phyloP scores from a whole-genome alignment of 2,113 vertebrate genomes.

The Rhinolophus sinicus region DNA sequence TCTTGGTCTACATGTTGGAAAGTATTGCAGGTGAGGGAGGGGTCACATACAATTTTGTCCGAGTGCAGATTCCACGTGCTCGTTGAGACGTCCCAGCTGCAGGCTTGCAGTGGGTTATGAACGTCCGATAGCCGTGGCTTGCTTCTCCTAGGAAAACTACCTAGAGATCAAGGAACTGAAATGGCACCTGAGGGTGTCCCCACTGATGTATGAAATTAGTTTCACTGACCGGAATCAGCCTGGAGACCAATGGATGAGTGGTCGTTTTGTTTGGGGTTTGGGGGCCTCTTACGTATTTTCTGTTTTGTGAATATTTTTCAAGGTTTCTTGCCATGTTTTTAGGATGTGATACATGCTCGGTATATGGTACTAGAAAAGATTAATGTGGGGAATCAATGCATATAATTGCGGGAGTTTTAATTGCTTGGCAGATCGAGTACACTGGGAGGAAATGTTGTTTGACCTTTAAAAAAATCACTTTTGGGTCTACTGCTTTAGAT shows the following conservation, averaged over 20 bases:
- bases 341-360: neutral
- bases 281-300: neutral
- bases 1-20: neutral
- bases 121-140: accelerated
- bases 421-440: neutral
- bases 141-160: neutral
- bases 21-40: neutral
- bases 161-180: neutral
- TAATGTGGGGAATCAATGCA: neutral
- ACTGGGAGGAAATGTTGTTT: neutral
- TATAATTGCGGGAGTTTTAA: neutral
- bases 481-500: neutral
- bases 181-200: neutral
- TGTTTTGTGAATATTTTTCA: neutral
- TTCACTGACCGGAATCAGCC: neutral
- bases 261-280: neutral
- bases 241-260: neutral
- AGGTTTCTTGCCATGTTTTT: neutral
- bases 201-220: neutral
- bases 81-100: neutral
- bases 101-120: neutral
- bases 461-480: neutral
- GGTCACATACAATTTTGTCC: neutral
- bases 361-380: neutral
- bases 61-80: neutral